Base-by-base conservation (phyloP, 1,140 invertebrate genomes). In the Drosophila truncata region DNA sequence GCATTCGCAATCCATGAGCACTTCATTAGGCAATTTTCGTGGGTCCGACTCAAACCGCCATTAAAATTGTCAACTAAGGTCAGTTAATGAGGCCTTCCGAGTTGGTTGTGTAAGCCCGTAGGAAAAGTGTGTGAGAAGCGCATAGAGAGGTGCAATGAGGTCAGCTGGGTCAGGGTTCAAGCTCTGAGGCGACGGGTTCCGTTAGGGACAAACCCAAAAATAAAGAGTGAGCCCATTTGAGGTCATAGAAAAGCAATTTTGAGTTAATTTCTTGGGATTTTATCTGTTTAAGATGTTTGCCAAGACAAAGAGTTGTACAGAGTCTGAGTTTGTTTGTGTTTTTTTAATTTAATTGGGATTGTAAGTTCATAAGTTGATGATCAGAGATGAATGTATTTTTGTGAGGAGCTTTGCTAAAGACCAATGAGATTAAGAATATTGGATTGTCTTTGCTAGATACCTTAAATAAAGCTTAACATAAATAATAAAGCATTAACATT, bases 51-150 rank as follows among this genome's bases (percentile, higher is more conserved):
- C 39, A 29, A 58, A 50, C 29, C 23, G 23, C 37, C 72, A 65
- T 59, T 78, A 63, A 55, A 65, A 63, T 78, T 85, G 82, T 86
- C 82, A 86, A 82, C 82, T 62, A 35, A 71, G 78, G 59, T 85
- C 72, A 69, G 63, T 70, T 85, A 85, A 85, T 85, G 82, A 73
- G 82, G 71, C 71, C 82, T 72, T 76, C 61, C 47, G 58, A 44
- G 52, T 35, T 65, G 33, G 37, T 65, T 82, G 63, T 75, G 77
- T 42, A 80, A 80, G 57, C 41, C 35, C 42, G 54, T 37, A 35
- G 52, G 35, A 69, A 25, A 59, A 27, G n/a, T 49, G 41, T 83
- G 76, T 57, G 77, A 80, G 74, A 80, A 57, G 81, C 39, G 58
- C 60, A 60, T 52, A 52, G 49, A 46, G 55, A 60, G 67, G 44